Conservation (phyloP, 30 jellyfish, hydroid and myxozoan genomes). For the Turritopsis dohrnii region DNA sequence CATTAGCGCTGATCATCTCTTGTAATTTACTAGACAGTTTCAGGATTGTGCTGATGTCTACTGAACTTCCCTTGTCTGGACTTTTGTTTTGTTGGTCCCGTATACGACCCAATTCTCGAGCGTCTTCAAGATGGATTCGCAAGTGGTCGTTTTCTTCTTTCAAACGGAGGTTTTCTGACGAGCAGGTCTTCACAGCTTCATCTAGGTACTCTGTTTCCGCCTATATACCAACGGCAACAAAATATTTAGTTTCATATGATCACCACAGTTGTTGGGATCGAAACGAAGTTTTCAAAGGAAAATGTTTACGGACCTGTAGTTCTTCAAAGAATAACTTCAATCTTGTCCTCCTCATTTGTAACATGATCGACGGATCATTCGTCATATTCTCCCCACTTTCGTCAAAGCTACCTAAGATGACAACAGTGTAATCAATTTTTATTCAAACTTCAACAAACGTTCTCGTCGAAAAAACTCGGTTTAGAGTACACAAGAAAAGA, state of each 20-base stretch:
- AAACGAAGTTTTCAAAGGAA: background rate
- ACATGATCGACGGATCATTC: conserved; percentile 46
- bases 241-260: too few species aligned
- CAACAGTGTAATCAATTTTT: too few species aligned
- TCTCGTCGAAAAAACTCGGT: too few species aligned
- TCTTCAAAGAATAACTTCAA: conserved; percentile 81
- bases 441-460: too few species aligned
- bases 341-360: conserved; percentile 86
- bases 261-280: background rate
- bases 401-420: conserved; percentile 38
- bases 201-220: conserved; percentile 55
- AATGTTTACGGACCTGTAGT: conserved; percentile 64
- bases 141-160: conserved; percentile 54
- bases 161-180: conserved; percentile 48
- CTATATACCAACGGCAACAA: conserved; percentile 39
- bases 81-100: background rate
- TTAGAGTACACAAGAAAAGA: too few species aligned
- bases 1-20: conserved; percentile 67
- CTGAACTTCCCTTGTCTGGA: conserved; percentile 18
- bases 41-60: conserved; percentile 71
- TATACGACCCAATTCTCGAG: conserved; percentile 27
- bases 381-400: background rate
- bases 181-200: background rate
- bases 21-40: conserved; percentile 86
- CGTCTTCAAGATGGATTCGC: conserved; percentile 51